Base-by-base conservation (phyloP, 2,113 vertebrate species). In the Hippocampus guttulatus region DNA sequence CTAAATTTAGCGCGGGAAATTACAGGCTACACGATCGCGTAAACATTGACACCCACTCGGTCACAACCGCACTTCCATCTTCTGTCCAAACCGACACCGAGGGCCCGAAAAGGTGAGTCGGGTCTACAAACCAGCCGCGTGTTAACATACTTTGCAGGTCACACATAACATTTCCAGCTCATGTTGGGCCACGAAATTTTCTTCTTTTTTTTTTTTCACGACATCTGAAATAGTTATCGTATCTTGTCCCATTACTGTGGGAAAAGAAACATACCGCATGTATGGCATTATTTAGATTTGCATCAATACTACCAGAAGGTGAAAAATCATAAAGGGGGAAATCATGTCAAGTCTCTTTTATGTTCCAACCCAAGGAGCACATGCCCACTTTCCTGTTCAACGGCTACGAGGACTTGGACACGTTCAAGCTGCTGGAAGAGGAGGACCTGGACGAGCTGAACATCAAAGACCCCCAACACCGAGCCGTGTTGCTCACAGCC, bases 371-470 rank as follows among this genome's bases (percentile, higher is more conserved):
- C 5, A 38, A 38, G 97, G 97, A 99, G 78, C 96, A 98, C 87
- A 98, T 98, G 96, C 97, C 97, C 62, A 98, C 97, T 8, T 98
- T 99, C 86, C 86, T 99, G 40, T 97, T 99, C 86, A 99, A 99
- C 51, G 97, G 97, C 15, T 99, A 99, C 67, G 97, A 99, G 88
- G 97, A 99, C 82, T 81, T 99, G 86, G 96, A 99, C 86, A 98
- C 97, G 1, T 99, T 99, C 85, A 98, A 98, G 86, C 87, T 99
- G 77, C 88, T 99, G 78, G 97, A 99, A 70, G 97, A 98, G 79
- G 96, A 98, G 84, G 97, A 99, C 85, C 86, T 99, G 88, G 96
- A 99, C 55, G 97, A 99, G 88, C 88, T 99, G 74, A 98, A 98
- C 69, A 99, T 99, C 84, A 91, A 84, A 70, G 96, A 98, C 82